phyloP scores from a whole-genome alignment of 2,888 invertebrate species.

The Drosophila buzzatii region DNA sequence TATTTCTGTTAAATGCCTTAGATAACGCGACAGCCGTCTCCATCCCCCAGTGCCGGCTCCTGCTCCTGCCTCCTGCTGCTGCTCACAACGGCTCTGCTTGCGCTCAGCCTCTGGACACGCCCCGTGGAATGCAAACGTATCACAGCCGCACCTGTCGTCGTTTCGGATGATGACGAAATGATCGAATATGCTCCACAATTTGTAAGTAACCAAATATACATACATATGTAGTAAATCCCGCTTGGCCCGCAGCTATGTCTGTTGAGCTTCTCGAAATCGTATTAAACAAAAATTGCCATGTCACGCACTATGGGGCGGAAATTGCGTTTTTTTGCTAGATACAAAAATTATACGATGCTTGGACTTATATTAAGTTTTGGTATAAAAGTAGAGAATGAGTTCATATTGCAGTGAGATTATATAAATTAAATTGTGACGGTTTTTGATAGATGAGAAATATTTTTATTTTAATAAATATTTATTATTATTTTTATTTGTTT shows the following conservation, averaged over 20 bases:
- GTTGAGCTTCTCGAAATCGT: constrained; percentile 7
- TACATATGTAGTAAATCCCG: no score
- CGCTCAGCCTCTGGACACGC: constrained; percentile 55
- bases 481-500: no score
- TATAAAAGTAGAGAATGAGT: no score
- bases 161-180: constrained; percentile 74
- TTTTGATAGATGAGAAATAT: not conserved
- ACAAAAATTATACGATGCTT: no score
- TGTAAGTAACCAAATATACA: constrained; percentile 76
- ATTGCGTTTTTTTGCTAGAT: not conserved
- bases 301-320: constrained; percentile 35
- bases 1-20: constrained; percentile 73
- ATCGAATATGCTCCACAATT: constrained; percentile 84
- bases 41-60: constrained; percentile 14
- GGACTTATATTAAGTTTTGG: no score
- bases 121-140: constrained; percentile 41
- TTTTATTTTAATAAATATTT: no score
- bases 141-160: constrained; percentile 61
- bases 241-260: constrained; percentile 18
- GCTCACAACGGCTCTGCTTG: constrained; percentile 31
- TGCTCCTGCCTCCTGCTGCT: constrained; percentile 35
- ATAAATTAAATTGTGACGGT: not conserved
- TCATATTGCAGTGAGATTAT: not conserved
- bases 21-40: constrained; percentile 59
- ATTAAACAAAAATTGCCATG: not conserved